A percentile compares a stretch with the other conserved stretches of the same genome.
phyloP scores from a whole-genome alignment of 1,140 invertebrate genomes.

The Lucilia cuprina region DNA sequence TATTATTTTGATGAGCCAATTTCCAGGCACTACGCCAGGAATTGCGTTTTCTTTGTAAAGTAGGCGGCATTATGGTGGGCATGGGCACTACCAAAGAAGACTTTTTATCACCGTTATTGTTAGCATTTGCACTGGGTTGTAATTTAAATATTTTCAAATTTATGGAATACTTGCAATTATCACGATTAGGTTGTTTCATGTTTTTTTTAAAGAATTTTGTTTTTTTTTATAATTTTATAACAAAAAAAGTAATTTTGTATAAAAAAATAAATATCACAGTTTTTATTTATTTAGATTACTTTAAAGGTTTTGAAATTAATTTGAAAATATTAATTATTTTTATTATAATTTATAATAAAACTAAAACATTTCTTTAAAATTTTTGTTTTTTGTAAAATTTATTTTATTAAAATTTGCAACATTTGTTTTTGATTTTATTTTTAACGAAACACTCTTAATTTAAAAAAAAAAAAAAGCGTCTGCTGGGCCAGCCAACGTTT shows the following conservation, averaged over 20 bases:
- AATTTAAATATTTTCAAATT: constrained; percentile 62
- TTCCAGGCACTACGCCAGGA: neutral
- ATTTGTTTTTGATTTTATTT: neutral
- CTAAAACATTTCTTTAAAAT: neutral
- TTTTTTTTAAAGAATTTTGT: constrained; percentile 37
- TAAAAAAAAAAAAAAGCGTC: neutral
- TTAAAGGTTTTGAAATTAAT: neutral
- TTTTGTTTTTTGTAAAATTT: neutral
- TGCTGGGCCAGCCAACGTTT: constrained; percentile 4
- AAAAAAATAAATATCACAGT: neutral
- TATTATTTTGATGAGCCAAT: neutral
- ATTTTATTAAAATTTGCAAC: neutral
- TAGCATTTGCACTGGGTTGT: constrained; percentile 39
- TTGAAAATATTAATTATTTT: neutral
- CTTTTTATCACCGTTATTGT: neutral
- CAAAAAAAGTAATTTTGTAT: neutral
- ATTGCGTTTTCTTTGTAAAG: neutral
- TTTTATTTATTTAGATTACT: neutral
- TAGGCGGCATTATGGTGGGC: neutral
- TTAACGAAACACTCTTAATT: neutral
- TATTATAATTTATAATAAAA: too few relatives aligned
- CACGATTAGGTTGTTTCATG: constrained; percentile 56
- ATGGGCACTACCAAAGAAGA: neutral
- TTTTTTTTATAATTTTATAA: neutral
- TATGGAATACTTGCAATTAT: constrained; percentile 55